Evolutionary conservation across 2,888 invertebrate species (phyloP).

Genomic region (Cyaniris semiargus): DNA sequence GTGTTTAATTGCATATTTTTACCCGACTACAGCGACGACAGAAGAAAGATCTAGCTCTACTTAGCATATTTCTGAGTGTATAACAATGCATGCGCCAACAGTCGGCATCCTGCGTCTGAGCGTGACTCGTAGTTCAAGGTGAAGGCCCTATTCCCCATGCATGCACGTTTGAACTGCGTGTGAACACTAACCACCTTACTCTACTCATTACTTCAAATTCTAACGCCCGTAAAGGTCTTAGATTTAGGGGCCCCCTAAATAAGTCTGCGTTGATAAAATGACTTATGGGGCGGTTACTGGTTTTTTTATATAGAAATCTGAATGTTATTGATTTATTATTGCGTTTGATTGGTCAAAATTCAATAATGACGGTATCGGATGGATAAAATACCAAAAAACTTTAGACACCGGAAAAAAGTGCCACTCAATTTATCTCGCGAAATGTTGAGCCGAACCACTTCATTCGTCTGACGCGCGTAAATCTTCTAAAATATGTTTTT

Average conservation of each 20-base stretch:
- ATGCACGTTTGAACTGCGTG: slow-evolving; percentile 1
- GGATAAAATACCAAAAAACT: too few relatives aligned
- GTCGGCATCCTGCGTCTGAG: background rate
- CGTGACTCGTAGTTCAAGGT: background rate
- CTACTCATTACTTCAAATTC: background rate
- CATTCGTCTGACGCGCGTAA: background rate
- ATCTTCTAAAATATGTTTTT: background rate
- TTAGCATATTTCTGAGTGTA: background rate
- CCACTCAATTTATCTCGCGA: too few relatives aligned
- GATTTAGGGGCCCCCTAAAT: too few relatives aligned
- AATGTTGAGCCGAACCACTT: background rate
- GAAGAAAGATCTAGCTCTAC: background rate
- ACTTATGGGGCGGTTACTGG: too few relatives aligned
- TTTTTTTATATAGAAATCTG: too few relatives aligned
- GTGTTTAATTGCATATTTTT: background rate
- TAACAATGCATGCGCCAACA: background rate
- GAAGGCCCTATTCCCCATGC: slow-evolving; percentile 2
- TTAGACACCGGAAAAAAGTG: too few relatives aligned
- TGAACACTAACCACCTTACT: background rate
- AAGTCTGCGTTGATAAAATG: too few relatives aligned
- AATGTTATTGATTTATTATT: too few relatives aligned
- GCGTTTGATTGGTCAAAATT: too few relatives aligned
- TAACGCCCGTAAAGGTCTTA: too few relatives aligned
- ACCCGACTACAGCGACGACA: background rate
- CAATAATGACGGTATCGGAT: too few relatives aligned